Conservation (phyloP, 2,888 invertebrate species). For the Euplexia lucipara region DNA sequence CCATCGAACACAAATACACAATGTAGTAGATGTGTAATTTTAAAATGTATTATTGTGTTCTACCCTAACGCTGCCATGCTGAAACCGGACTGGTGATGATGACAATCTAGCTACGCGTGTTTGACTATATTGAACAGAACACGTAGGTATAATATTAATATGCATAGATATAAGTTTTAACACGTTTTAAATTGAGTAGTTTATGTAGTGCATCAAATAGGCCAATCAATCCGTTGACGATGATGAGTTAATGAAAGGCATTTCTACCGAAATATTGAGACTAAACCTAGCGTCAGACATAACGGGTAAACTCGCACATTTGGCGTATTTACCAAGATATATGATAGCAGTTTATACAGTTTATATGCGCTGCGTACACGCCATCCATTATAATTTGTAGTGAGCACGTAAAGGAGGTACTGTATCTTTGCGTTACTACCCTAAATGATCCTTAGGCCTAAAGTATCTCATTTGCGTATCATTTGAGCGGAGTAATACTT, state of each 20-base stretch:
- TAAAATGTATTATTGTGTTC: background rate
- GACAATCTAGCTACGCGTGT: no score
- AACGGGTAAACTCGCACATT: slow-evolving; percentile 32
- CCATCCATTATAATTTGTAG: slow-evolving; percentile 49
- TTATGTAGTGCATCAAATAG: slow-evolving; percentile 18
- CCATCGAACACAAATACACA: background rate
- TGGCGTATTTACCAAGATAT: slow-evolving; percentile 43
- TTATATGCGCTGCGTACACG: slow-evolving; percentile 38
- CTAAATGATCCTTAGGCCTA: slow-evolving; percentile 20
- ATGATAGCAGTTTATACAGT: slow-evolving; percentile 48
- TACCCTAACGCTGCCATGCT: background rate
- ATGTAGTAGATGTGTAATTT: background rate
- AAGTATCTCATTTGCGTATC: slow-evolving; percentile 41
- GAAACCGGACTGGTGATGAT: no score
- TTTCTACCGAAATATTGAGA: slow-evolving; percentile 19
- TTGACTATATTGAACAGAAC: no score
- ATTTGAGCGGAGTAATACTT: slow-evolving; percentile 32
- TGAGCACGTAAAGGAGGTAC: slow-evolving; percentile 12
- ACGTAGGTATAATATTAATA: no score
- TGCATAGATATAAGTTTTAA: no score
- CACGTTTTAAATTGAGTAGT: slow-evolving; percentile 17
- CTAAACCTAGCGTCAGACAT: slow-evolving; percentile 27
- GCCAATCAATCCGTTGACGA: slow-evolving; percentile 4
- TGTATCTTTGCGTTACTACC: slow-evolving; percentile 27
- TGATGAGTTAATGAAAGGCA: slow-evolving; percentile 1